phyloP scores from a whole-genome alignment of 2,797 vertebrate species.

The Semaprochilodus insignis region DNA sequence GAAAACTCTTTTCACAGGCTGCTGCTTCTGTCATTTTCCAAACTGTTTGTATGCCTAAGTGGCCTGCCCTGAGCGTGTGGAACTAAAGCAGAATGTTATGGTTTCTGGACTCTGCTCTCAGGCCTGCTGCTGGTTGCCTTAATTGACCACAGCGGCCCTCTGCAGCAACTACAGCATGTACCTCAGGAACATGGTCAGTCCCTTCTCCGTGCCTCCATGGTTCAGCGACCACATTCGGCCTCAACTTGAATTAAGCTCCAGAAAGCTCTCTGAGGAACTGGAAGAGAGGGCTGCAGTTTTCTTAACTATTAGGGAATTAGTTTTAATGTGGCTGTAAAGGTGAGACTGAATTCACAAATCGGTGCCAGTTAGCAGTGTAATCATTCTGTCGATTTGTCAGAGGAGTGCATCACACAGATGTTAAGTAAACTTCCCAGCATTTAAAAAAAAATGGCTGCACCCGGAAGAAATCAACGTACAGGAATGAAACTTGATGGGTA shows the following conservation, averaged over 20 bases:
- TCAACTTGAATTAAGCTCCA: conserved; percentile 16
- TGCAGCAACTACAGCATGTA: conserved; percentile 23
- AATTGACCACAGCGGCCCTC: conserved; percentile 49
- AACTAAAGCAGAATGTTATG: conserved; percentile 2
- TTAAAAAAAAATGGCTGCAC: too few species aligned
- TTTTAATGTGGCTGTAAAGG: background rate
- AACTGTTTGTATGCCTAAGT: conserved; percentile 22
- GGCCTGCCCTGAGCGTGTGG: background rate
- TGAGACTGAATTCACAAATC: background rate
- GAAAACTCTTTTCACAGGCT: background rate
- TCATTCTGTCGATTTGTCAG: background rate
- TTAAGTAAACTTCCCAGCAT: background rate
- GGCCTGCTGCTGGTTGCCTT: conserved; percentile 41
- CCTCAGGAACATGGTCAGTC: conserved; percentile 29
- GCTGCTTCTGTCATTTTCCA: conserved; percentile 17
- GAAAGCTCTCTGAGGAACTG: conserved; percentile 15
- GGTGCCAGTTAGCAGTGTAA: background rate
- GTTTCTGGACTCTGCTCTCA: conserved; percentile 15
- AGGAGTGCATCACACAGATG: background rate
- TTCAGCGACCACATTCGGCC: conserved; percentile 26
- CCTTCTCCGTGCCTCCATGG: background rate
- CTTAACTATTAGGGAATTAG: background rate
- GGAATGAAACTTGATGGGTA: too few species aligned
- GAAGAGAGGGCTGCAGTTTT: background rate
- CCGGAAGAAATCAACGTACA: too few species aligned